Base-by-base conservation (phyloP, 2,113 vertebrate genomes). In the Sinocyclocheilus maitianheensis region DNA sequence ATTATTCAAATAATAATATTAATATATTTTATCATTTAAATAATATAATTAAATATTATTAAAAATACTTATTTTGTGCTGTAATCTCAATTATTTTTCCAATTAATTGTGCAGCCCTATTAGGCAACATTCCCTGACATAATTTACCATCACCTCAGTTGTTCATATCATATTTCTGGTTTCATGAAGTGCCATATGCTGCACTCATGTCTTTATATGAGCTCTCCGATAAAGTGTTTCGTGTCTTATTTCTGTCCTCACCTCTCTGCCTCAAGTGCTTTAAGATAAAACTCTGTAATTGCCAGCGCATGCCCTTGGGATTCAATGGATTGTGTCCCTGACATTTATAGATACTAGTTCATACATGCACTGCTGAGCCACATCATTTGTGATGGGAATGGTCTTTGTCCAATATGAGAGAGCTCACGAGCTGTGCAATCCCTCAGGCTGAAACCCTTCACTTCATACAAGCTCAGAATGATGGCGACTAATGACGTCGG, bases 401-500 rank as follows among this genome's bases (percentile, higher is more conserved):
- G 62, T 75, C 77, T 85, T 81, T 83, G 80, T 87, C 75, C 83
- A 46, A 83, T 40, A 77, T 78, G 24, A 89, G 88, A 85, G 84
- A 89, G 72, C 72, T 87, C 51, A 87, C 46, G 55, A 74, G 53
- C 69, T 84, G 65, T 90, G 81, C 90, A 30, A 83, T 86, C 88
- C 46, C 88, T 2, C 88, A 99, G 98, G 88, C 89, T 99, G 90
- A 97, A 96, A 88, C 97, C 98, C 0, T 99, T 97, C 90, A 98
- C 97, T 1, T 98, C 97, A 1, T 98, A 98, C 92, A 98, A 97
- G 85, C 94, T 99, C 89, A 95, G 97, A 65, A 96, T 99, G 94
- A 94, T 96, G 91, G 96, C 98, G 22, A 98, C 97, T 91, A 99
- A 99, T 1, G 98, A 99, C 65, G 93, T 99, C 0, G 98, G 98